These are phyloP conservation scores for Euproctis similis DNA, from an alignment of 2,888 invertebrate species.

Conservation along the genomic window DNA sequence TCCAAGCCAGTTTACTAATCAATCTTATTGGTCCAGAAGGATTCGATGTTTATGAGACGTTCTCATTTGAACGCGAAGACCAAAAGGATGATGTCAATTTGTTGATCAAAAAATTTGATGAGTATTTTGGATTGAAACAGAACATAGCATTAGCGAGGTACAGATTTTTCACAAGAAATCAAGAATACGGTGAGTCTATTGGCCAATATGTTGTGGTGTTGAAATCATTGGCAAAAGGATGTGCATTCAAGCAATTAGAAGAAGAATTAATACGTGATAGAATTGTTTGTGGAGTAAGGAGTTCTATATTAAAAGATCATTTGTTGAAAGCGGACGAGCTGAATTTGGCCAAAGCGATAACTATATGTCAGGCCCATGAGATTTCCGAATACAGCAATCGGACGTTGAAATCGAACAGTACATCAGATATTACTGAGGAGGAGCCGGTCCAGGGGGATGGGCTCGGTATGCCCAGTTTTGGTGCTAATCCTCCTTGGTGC, in stretches of 20 bases:
- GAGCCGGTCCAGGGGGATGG: background rate
- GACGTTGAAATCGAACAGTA: background rate
- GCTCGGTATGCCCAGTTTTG: background rate
- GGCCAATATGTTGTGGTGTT: background rate
- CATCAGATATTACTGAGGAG: background rate
- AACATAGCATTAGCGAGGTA: slow-evolving; percentile 2
- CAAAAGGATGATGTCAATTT: slow-evolving; percentile 4
- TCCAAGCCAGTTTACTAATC: background rate
- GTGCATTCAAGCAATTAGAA: background rate
- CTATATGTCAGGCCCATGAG: background rate
- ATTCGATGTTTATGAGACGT: slow-evolving; percentile 3
- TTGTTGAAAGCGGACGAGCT: slow-evolving; percentile 1
- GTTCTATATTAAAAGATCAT: slow-evolving; percentile 1
- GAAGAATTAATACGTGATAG: slow-evolving; percentile 7
- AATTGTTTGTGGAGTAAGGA: slow-evolving; percentile 8
- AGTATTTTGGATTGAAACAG: slow-evolving; percentile 1
- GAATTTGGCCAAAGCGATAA: background rate
- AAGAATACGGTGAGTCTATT: slow-evolving; percentile 1
- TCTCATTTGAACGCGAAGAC: background rate
- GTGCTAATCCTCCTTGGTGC: background rate
- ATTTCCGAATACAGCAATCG: background rate
- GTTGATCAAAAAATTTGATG: slow-evolving; percentile 1
- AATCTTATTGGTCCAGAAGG: slow-evolving; percentile 4
- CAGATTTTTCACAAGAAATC: slow-evolving; percentile 2
- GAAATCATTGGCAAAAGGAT: background rate